phyloP scores from a whole-genome alignment of 2,888 invertebrate species.

The Hypena proboscidalis region DNA sequence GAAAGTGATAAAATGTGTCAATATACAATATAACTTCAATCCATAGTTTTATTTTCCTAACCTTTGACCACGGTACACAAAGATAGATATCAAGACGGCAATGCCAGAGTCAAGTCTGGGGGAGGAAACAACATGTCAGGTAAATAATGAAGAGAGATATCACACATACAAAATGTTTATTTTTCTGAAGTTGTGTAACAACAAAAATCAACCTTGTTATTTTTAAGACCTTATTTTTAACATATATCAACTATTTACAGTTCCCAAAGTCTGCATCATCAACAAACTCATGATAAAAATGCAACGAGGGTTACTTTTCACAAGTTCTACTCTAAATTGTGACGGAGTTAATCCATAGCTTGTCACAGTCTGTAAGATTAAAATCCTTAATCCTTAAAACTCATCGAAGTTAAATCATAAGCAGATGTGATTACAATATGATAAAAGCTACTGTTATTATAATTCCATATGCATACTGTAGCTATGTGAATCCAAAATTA shows the following conservation, averaged over 20 bases:
- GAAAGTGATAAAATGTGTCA: constrained; percentile 81
- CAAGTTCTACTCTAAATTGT: constrained; percentile 81
- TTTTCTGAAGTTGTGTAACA: constrained; percentile 85
- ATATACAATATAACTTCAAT: constrained; percentile 80
- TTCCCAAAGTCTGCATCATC: constrained; percentile 80
- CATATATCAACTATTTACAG: constrained; percentile 84
- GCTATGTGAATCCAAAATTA: constrained; percentile 73
- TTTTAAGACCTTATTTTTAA: constrained; percentile 82
- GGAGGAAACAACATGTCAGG: constrained; percentile 43
- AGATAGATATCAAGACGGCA: neutral
- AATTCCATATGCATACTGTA: constrained; percentile 71
- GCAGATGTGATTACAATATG: constrained; percentile 78
- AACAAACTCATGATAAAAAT: constrained; percentile 82
- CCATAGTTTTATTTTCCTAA: constrained; percentile 58
- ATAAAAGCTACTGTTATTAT: constrained; percentile 80
- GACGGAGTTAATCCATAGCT: constrained; percentile 80
- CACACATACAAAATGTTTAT: constrained; percentile 86
- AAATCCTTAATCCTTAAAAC: constrained; percentile 73
- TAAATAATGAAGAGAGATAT: constrained; percentile 72
- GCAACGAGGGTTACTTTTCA: constrained; percentile 81
- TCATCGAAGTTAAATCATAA: constrained; percentile 74
- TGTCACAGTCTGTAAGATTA: constrained; percentile 76
- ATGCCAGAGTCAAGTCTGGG: constrained; percentile 29
- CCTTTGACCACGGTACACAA: constrained; percentile 1
- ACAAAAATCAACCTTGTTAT: constrained; percentile 85